These are phyloP conservation scores for Tetragonisca angustula DNA, from an alignment of 2,888 invertebrate species.

Conservation along the genomic window DNA sequence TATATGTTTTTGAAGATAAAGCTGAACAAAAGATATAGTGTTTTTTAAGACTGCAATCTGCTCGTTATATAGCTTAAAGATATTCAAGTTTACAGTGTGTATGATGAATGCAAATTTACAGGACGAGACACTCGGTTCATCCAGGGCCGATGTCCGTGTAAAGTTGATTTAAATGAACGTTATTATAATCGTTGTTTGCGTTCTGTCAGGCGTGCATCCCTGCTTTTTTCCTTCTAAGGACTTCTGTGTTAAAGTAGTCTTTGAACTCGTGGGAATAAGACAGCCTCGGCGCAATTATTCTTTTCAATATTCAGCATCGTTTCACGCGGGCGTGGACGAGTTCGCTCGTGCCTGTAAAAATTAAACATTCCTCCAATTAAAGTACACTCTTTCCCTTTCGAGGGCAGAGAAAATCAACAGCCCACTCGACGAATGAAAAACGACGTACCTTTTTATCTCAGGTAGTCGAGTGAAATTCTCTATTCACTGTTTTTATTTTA, in stretches of 20 bases:
- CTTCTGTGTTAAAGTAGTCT: constrained; percentile 52
- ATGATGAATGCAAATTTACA: constrained; percentile 25
- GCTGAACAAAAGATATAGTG: no score
- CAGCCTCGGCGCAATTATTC: constrained; percentile 38
- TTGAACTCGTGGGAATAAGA: constrained; percentile 70
- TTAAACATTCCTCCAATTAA: background rate
- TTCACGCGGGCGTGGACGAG: background rate
- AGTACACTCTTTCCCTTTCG: background rate
- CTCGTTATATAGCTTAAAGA: no score
- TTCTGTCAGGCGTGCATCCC: constrained; percentile 63
- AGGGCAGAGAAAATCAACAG: background rate
- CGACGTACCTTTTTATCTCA: background rate
- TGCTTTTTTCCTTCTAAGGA: constrained; percentile 61
- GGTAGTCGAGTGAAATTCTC: background rate
- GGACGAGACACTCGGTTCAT: constrained; percentile 8
- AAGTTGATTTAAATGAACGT: constrained; percentile 63
- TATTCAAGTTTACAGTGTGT: background rate
- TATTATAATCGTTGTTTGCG: constrained; percentile 66
- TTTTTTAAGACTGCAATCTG: no score
- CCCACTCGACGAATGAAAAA: background rate
- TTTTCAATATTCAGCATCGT: background rate
- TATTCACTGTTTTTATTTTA: background rate
- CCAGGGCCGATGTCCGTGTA: constrained; percentile 34
- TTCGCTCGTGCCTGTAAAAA: background rate
- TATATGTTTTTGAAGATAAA: no score